A percentile compares a stretch with the other conserved stretches of the same genome.
Evolutionary conservation across 2,888 invertebrate genomes (phyloP).

Genomic region (Meiosimyza decipiens): DNA sequence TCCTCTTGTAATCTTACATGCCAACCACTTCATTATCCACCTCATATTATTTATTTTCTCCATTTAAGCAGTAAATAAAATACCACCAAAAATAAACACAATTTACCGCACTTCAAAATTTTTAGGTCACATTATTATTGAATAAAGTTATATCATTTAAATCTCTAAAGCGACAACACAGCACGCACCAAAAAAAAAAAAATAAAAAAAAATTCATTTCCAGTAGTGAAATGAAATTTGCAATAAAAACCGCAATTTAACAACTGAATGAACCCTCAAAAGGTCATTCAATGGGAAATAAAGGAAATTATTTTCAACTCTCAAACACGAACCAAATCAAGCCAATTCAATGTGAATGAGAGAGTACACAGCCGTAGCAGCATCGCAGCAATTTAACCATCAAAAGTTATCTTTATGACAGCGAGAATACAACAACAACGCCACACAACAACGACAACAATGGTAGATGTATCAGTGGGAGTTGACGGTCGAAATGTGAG

Average conservation of each 20-base stretch:
- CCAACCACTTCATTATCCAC: too few relatives aligned
- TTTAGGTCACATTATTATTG: too few relatives aligned
- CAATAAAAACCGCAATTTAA: constrained; percentile 29
- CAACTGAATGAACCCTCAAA: constrained; percentile 21
- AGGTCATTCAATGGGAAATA: constrained; percentile 20
- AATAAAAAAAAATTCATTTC: neutral
- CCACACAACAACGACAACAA: neutral
- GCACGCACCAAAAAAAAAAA: neutral
- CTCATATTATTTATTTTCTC: too few relatives aligned
- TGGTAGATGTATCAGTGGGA: too few relatives aligned
- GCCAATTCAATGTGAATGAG: neutral
- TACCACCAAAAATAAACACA: too few relatives aligned
- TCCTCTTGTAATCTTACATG: too few relatives aligned
- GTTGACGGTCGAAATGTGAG: too few relatives aligned
- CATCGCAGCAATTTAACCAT: too few relatives aligned
- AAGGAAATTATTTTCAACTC: neutral
- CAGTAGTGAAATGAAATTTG: neutral
- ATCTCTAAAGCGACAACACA: neutral
- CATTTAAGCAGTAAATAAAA: too few relatives aligned
- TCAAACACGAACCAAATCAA: neutral
- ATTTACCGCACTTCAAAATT: too few relatives aligned
- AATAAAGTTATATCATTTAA: too few relatives aligned
- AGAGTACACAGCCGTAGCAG: neutral
- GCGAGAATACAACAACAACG: neutral
- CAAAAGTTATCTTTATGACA: constrained; percentile 12